phyloP scores from a whole-genome alignment of 2,888 invertebrate species.

The Eudasyphora cyanicolor region DNA sequence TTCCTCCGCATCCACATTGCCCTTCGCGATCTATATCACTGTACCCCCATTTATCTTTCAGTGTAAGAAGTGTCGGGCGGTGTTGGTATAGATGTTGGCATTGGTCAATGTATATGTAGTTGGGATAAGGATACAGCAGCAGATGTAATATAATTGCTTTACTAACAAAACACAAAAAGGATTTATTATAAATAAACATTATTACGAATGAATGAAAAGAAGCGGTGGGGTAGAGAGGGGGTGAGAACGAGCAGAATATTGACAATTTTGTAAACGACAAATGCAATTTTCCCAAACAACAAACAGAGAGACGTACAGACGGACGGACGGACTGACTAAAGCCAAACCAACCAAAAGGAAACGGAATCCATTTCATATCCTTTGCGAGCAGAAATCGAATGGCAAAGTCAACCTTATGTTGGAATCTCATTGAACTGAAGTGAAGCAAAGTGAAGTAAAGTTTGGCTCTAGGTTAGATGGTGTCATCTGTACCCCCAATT shows the following conservation, averaged over 20 bases:
- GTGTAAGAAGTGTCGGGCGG: no score
- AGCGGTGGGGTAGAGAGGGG: background rate
- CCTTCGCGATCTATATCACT: no score
- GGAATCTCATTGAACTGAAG: background rate
- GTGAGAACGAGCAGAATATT: slow-evolving; percentile 4
- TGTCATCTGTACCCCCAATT: slow-evolving; percentile 16
- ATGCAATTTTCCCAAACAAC: background rate
- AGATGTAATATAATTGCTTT: slow-evolving; percentile 29
- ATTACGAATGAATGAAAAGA: background rate
- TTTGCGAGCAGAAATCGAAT: background rate
- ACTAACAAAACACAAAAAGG: slow-evolving; percentile 1
- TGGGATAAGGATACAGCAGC: no score
- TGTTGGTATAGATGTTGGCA: no score
- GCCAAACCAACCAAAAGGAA: background rate
- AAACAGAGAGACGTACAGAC: background rate
- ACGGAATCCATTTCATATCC: slow-evolving; percentile 4
- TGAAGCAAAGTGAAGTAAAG: background rate
- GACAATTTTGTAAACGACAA: slow-evolving; percentile 12
- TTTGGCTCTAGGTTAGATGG: slow-evolving; percentile 9
- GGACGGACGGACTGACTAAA: background rate
- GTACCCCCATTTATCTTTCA: no score
- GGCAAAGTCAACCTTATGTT: background rate
- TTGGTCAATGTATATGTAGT: no score
- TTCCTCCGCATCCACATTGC: no score
- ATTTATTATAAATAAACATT: slow-evolving; percentile 24